phyloP scores from a whole-genome alignment of 2,113 vertebrate genomes.

The Misgurnus mizolepis region DNA sequence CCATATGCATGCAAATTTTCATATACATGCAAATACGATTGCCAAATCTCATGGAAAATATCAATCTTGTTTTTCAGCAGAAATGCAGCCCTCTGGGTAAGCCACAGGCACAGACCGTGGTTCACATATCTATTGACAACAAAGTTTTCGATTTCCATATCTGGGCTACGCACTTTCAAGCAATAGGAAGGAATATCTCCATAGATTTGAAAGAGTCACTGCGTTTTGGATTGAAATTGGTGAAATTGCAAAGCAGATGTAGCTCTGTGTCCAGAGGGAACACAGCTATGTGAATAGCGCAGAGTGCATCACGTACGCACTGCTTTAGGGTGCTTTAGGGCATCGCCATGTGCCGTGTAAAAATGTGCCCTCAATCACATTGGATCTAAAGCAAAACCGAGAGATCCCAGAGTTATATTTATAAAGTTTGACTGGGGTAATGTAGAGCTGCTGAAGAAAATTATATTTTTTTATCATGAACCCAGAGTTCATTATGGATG shows the following conservation, averaged over 20 bases:
- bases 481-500: constrained; percentile 26
- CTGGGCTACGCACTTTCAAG: not conserved
- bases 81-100: not conserved
- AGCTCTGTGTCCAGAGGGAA: not conserved
- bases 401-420: constrained; percentile 1
- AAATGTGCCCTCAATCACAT: constrained; percentile 31
- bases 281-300: not conserved
- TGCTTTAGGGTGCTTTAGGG: constrained; percentile 22
- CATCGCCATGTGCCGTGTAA: constrained; percentile 12
- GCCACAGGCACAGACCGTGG: not conserved
- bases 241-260: constrained; percentile 22
- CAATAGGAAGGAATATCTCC: not conserved
- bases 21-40: not conserved
- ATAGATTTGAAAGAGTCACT: not conserved
- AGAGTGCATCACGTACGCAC: not conserved
- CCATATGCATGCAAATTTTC: not conserved
- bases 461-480: not conserved
- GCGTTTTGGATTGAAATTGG: not conserved
- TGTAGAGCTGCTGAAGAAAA: constrained; percentile 15
- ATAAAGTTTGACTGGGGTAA: constrained; percentile 24
- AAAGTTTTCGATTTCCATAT: not conserved
- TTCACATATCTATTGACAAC: constrained; percentile 1
- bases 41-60: not conserved
- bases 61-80: not conserved
- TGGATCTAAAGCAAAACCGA: not conserved